phyloP scores from a whole-genome alignment of 2,797 vertebrate genomes.

The Hydrolagus colliei region DNA sequence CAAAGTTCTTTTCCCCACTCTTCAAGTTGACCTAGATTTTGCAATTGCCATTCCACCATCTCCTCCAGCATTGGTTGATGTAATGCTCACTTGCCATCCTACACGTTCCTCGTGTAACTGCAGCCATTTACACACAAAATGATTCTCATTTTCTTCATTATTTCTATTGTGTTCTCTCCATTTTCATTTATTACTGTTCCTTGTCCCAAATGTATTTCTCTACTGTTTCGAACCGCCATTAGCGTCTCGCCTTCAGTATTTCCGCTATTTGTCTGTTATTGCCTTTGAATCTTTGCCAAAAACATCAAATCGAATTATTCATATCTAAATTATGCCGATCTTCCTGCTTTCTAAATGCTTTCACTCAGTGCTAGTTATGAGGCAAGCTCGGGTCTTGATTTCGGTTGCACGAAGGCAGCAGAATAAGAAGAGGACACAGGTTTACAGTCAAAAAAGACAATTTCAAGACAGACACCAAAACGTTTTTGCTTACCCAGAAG shows the following conservation, averaged over 20 bases:
- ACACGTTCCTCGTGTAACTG: neutral
- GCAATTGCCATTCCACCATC: neutral
- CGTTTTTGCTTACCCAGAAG: too few relatives aligned
- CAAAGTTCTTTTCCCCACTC: neutral
- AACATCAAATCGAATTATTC: neutral
- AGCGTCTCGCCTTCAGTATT: neutral
- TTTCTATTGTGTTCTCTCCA: neutral
- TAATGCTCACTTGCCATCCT: neutral
- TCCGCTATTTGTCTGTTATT: neutral
- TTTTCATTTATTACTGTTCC: neutral
- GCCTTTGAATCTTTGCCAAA: neutral
- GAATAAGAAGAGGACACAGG: too few relatives aligned
- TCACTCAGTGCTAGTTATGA: neutral
- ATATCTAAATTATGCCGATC: neutral
- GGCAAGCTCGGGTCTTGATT: too few relatives aligned
- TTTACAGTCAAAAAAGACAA: too few relatives aligned
- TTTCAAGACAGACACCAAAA: too few relatives aligned
- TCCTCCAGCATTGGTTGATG: neutral
- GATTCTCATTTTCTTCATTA: neutral
- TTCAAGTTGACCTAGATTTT: neutral
- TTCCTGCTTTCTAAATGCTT: neutral
- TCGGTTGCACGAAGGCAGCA: too few relatives aligned
- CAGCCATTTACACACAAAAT: neutral
- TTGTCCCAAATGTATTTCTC: neutral
- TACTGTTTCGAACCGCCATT: neutral